Percentiles rank a stretch among this genome's conserved stretches.
Conservation (phyloP, 2,888 invertebrate species). For the Athalia cordata region DNA sequence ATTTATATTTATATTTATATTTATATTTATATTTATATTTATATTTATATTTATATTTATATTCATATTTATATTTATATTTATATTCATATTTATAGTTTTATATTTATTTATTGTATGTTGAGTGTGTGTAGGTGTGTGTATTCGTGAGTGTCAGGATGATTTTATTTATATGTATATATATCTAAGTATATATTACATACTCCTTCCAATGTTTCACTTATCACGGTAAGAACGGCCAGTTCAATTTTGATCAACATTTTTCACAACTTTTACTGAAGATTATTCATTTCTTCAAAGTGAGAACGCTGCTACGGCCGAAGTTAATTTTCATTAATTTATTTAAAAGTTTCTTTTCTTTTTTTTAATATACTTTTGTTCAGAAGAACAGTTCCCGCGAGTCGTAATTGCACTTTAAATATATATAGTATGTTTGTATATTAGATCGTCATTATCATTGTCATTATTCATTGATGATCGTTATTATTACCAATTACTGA, state of each 20-base stretch:
- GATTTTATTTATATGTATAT: neutral
- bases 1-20: slow-evolving; percentile 19
- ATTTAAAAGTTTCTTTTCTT: no score
- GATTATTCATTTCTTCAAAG: slow-evolving; percentile 6
- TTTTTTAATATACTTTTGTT: slow-evolving; percentile 6
- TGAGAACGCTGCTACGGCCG: slow-evolving; percentile 33
- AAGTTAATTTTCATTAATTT: neutral
- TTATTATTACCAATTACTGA: neutral
- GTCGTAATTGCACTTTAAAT: slow-evolving; percentile 34
- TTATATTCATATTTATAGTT: slow-evolving; percentile 5
- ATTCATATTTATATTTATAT: slow-evolving; percentile 18
- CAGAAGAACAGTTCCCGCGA: slow-evolving; percentile 35
- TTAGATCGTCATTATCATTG: slow-evolving; percentile 15
- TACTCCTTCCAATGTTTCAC: slow-evolving; percentile 45
- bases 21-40: slow-evolving; percentile 42
- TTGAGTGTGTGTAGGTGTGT: slow-evolving; percentile 26
- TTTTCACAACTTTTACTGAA: slow-evolving; percentile 25
- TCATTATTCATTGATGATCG: neutral
- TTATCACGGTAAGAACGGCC: slow-evolving; percentile 50
- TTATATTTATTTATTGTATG: slow-evolving; percentile 8
- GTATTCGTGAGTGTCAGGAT: slow-evolving; percentile 8
- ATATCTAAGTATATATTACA: slow-evolving; percentile 10
- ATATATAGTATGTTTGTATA: no score
- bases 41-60: slow-evolving; percentile 3
- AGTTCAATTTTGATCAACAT: slow-evolving; percentile 35